A percentile compares a stretch with the other conserved stretches of the same genome.
Evolutionary conservation across 1,140 invertebrate species (phyloP).

Genomic region (Drosophila rhopaloa): DNA sequence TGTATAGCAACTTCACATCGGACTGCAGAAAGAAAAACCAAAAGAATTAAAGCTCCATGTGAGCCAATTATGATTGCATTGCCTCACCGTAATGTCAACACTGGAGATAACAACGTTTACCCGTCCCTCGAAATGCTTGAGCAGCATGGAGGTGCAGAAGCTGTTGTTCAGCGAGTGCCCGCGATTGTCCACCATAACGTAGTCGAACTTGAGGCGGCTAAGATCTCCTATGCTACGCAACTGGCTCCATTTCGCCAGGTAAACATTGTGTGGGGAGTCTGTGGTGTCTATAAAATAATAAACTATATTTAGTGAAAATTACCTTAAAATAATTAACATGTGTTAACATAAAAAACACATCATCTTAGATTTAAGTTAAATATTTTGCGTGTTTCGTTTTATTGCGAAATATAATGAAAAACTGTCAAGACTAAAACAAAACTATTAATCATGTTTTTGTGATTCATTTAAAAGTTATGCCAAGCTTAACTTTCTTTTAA

Average conservation of each 20-base stretch:
- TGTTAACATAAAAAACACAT: too few relatives aligned
- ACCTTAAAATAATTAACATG: too few relatives aligned
- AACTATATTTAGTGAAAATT: too few relatives aligned
- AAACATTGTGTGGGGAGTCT: constrained; percentile 66
- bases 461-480: too few relatives aligned
- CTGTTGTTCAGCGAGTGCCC: constrained; percentile 72
- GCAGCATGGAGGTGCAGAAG: constrained; percentile 76
- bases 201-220: constrained; percentile 76
- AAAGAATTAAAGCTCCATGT: neutral
- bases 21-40: constrained; percentile 41
- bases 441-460: too few relatives aligned
- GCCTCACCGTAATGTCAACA: constrained; percentile 74
- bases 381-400: too few relatives aligned
- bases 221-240: constrained; percentile 71
- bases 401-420: too few relatives aligned
- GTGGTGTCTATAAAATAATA: constrained; percentile 50
- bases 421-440: too few relatives aligned
- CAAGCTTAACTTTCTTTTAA: too few relatives aligned
- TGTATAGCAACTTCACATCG: constrained; percentile 75
- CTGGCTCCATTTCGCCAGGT: constrained; percentile 74
- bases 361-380: too few relatives aligned
- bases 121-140: constrained; percentile 74
- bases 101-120: constrained; percentile 80
- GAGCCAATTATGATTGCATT: neutral
- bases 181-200: constrained; percentile 75